Evolutionary conservation across 1,140 invertebrate species (phyloP).

Genomic region (Brachionus paranguensis): DNA sequence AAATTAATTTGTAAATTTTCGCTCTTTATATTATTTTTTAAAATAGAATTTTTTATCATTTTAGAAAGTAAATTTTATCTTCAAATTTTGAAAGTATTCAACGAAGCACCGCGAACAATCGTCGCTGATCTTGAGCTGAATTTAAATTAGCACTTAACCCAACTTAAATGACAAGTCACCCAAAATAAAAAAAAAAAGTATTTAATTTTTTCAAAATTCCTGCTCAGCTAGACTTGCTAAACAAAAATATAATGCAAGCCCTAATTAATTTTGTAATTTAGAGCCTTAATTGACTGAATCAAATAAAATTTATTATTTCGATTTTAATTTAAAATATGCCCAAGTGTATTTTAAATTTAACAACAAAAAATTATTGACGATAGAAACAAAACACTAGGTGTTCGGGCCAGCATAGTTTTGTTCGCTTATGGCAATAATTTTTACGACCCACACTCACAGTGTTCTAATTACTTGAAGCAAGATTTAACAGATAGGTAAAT

Average conservation of each 20-base stretch:
- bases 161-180: conserved; percentile 27
- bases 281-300: neutral
- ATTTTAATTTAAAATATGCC: neutral
- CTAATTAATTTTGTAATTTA: conserved; percentile 35
- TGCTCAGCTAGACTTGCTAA: neutral
- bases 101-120: neutral
- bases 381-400: neutral
- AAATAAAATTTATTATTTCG: neutral
- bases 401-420: neutral
- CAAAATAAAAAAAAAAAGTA: conserved; percentile 6
- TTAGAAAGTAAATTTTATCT: neutral
- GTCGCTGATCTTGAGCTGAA: neutral
- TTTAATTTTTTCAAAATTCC: neutral
- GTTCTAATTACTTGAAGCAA: neutral
- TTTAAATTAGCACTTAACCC: conserved; percentile 24
- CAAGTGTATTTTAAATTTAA: conserved; percentile 19
- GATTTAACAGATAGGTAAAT: conserved; percentile 18
- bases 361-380: neutral
- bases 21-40: neutral
- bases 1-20: neutral
- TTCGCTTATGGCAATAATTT: neutral
- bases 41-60: neutral
- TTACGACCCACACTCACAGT: neutral
- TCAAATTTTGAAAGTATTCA: neutral
- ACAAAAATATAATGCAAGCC: neutral